A percentile compares a stretch with the other conserved stretches of the same genome.
Conservation (phyloP, 2,888 invertebrate species). For the Seira sanloemensis region DNA sequence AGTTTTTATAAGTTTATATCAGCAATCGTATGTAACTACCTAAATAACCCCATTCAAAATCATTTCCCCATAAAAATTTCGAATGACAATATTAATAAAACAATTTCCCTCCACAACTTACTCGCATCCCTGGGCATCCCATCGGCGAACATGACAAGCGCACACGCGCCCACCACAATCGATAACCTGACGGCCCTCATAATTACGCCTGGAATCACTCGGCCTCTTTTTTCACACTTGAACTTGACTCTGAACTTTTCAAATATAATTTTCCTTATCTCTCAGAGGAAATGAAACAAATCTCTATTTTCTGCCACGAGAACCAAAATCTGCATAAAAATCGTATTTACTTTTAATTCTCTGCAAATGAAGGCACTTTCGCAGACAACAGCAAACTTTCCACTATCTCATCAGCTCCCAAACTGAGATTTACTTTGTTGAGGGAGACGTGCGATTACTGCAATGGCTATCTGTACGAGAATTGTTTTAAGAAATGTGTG, state of each 20-base stretch:
- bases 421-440: neutral
- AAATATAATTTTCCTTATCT: too few species aligned
- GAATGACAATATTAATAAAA: neutral
- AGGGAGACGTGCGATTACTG: too few species aligned
- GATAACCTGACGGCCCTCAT: slow-evolving; percentile 3
- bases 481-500: neutral
- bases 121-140: slow-evolving; percentile 15
- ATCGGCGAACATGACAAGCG: slow-evolving; percentile 9
- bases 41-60: too few species aligned
- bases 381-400: too few species aligned
- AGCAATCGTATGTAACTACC: too few species aligned
- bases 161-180: slow-evolving; percentile 18
- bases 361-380: too few species aligned
- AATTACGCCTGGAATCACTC: neutral
- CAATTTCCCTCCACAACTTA: slow-evolving; percentile 35
- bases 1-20: too few species aligned
- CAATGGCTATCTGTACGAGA: neutral
- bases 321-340: neutral
- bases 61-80: too few species aligned
- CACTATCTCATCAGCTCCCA: neutral
- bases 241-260: neutral
- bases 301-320: neutral
- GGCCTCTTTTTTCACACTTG: neutral
- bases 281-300: neutral
- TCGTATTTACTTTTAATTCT: neutral